Evolutionary conservation across 2,888 invertebrate species (phyloP).

Genomic region (Chloroclysta siterata): DNA sequence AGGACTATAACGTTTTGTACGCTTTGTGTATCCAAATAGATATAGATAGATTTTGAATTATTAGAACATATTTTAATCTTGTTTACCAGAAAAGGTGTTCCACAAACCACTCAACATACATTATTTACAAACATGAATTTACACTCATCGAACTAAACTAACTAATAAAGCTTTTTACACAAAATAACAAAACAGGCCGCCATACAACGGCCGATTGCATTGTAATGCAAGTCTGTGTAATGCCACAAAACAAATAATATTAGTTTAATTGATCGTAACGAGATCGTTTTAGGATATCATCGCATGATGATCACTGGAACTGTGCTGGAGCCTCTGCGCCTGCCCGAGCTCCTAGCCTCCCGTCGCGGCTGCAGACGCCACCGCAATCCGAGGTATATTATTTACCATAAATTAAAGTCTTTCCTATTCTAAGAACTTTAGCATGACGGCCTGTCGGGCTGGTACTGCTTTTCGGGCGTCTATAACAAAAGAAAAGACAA

Average conservation of each 20-base stretch:
- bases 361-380: constrained; percentile 46
- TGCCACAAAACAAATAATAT: constrained; percentile 78
- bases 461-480: constrained; percentile 87
- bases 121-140: constrained; percentile 77
- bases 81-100: constrained; percentile 49
- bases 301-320: constrained; percentile 76
- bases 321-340: constrained; percentile 54
- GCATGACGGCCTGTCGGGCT: constrained; percentile 85
- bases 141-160: constrained; percentile 75
- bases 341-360: constrained; percentile 46
- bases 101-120: constrained; percentile 71
- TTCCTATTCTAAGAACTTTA: constrained; percentile 68
- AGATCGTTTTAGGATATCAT: constrained; percentile 84
- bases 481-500: constrained; percentile 81
- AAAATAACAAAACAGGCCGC: constrained; percentile 76
- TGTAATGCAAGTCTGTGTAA: constrained; percentile 81
- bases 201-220: constrained; percentile 67
- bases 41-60: constrained; percentile 47
- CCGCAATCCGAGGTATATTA: constrained; percentile 69
- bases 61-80: constrained; percentile 40
- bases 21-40: constrained; percentile 51
- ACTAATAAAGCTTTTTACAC: constrained; percentile 83
- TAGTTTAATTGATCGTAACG: constrained; percentile 82
- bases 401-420: constrained; percentile 77
- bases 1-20: constrained; percentile 52